A percentile compares a stretch with the other conserved stretches of the same genome.
Conservation (phyloP, 53 echinoderm and acorn worm genomes). For the Echinarachnius parma region DNA sequence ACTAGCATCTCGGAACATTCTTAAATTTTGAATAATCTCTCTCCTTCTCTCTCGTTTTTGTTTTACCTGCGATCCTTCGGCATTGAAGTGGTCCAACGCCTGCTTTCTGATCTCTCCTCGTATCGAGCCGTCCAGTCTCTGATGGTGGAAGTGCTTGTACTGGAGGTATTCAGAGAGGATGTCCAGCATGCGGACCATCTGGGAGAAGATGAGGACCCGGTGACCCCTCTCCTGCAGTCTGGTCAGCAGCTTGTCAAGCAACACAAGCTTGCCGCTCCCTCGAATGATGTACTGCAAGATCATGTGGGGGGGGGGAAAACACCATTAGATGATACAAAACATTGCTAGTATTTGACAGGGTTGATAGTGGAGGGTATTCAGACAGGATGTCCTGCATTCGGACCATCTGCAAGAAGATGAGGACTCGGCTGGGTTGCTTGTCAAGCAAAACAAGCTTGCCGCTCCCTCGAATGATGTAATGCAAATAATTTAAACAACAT, state of each 20-base stretch:
- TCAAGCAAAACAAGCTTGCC: constrained; percentile 97
- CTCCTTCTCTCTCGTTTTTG: too few relatives aligned
- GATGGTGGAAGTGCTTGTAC: constrained; percentile 78
- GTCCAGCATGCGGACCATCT: constrained; percentile 99
- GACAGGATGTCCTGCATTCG: constrained; percentile 98
- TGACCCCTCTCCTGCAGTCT: constrained; percentile 88
- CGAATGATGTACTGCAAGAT: constrained; percentile 64
- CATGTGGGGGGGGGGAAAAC: too few relatives aligned
- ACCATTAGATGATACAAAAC: neutral
- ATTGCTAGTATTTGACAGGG: too few relatives aligned
- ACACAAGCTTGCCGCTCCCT: constrained; percentile 91
- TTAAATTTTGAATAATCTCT: too few relatives aligned
- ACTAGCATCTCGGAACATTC: too few relatives aligned
- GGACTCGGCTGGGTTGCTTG: constrained; percentile 89
- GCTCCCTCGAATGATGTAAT: constrained; percentile 77
- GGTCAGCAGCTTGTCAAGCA: constrained; percentile 94
- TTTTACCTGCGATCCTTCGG: constrained; percentile 96
- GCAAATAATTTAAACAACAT: too few relatives aligned
- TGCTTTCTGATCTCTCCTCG: constrained; percentile 94
- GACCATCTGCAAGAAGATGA: constrained; percentile 99
- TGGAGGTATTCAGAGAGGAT: constrained; percentile 91
- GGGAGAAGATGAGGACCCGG: constrained; percentile 96
- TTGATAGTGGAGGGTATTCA: constrained; percentile 82
- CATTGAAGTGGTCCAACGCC: constrained; percentile 98
- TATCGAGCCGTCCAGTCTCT: constrained; percentile 96